phyloP scores from a whole-genome alignment of 2,888 invertebrate genomes.

The Drosophila gaucha region DNA sequence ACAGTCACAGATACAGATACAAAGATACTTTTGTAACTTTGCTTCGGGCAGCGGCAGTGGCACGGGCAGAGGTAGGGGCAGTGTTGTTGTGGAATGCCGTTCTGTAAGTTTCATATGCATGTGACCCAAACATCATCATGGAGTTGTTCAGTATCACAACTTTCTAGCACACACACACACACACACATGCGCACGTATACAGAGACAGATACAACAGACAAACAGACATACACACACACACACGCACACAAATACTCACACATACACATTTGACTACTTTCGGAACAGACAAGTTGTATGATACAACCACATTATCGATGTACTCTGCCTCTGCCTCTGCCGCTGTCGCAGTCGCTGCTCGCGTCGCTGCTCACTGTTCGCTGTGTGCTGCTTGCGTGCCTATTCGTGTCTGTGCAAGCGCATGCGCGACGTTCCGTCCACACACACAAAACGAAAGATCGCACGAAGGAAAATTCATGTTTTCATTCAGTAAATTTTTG shows the following conservation, averaged over 20 bases:
- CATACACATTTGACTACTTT: slow-evolving; percentile 47
- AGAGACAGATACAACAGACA: slow-evolving; percentile 35
- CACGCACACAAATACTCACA: slow-evolving; percentile 9
- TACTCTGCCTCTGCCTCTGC: slow-evolving; percentile 22
- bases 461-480: slow-evolving; percentile 80
- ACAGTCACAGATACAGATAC: slow-evolving; percentile 44
- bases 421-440: slow-evolving; percentile 41
- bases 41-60: neutral
- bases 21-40: slow-evolving; percentile 58
- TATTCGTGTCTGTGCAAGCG: slow-evolving; percentile 23
- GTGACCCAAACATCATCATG: slow-evolving; percentile 62
- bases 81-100: slow-evolving; percentile 80
- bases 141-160: slow-evolving; percentile 64
- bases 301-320: slow-evolving; percentile 31
- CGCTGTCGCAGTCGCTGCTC: slow-evolving; percentile 23
- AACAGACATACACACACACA: slow-evolving; percentile 20
- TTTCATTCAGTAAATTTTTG: slow-evolving; percentile 83
- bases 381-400: slow-evolving; percentile 5
- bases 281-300: no score
- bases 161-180: slow-evolving; percentile 59
- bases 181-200: slow-evolving; percentile 12
- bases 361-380: slow-evolving; percentile 11
- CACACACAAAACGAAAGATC: slow-evolving; percentile 69
- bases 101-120: slow-evolving; percentile 82
- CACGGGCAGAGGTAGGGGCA: slow-evolving; percentile 4